These are phyloP conservation scores for Torymus tubicola DNA, from an alignment of 2,888 invertebrate genomes.

Conservation along the genomic window DNA sequence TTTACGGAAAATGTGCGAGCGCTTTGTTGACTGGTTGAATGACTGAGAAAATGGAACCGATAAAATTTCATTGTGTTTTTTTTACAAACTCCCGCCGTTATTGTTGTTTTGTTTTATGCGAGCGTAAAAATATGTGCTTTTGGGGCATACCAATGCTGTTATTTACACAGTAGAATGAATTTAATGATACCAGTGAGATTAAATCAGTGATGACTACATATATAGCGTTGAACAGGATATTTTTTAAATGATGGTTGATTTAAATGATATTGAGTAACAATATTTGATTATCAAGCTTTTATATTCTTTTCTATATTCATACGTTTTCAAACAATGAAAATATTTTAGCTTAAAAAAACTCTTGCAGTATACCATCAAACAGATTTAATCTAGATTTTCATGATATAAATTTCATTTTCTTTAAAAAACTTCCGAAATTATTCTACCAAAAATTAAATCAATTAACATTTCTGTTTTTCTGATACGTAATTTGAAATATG, in stretches of 20 bases:
- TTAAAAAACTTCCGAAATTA: too few species aligned
- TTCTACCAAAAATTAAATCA: too few species aligned
- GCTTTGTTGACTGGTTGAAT: slow-evolving; percentile 30
- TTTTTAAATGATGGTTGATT: neutral
- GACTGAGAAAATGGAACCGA: slow-evolving; percentile 28
- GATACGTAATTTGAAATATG: too few species aligned
- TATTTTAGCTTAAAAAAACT: too few species aligned
- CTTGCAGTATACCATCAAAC: too few species aligned
- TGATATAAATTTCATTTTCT: too few species aligned
- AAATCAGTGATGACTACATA: neutral
- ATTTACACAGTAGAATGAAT: slow-evolving; percentile 11
- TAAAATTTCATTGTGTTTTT: slow-evolving; percentile 53
- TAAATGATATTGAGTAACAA: too few species aligned
- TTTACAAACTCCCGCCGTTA: neutral
- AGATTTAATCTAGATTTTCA: too few species aligned
- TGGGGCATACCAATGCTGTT: neutral
- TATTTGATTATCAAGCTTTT: too few species aligned
- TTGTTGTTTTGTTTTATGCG: slow-evolving; percentile 30
- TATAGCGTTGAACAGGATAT: neutral
- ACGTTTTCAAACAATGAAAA: too few species aligned
- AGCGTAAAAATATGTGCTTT: neutral
- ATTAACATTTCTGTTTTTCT: too few species aligned
- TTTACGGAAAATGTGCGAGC: slow-evolving; percentile 35
- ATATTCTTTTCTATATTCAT: too few species aligned
- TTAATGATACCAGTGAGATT: slow-evolving; percentile 17